Percentiles rank a stretch among this genome's conserved stretches.
phyloP scores from a whole-genome alignment of 2,797 vertebrate species.

The Myotis vivesi region DNA sequence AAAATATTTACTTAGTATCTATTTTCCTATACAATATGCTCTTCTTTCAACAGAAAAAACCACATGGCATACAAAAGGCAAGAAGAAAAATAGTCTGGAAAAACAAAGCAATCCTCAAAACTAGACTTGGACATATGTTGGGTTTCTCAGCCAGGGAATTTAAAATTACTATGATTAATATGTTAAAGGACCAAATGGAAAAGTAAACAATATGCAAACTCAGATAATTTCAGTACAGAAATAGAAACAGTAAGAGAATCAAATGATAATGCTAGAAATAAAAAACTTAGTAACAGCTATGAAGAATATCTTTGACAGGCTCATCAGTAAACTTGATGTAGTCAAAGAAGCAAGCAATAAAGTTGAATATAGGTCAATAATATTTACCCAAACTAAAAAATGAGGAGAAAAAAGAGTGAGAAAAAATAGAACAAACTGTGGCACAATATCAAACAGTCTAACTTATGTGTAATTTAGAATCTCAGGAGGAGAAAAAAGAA shows the following conservation, averaged over 20 bases:
- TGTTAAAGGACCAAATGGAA: background rate
- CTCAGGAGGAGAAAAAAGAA: background rate
- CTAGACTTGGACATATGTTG: background rate
- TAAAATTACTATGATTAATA: background rate
- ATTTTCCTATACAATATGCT: background rate
- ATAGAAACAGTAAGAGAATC: background rate
- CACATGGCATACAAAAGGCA: background rate
- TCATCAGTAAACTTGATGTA: background rate
- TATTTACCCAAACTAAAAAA: background rate
- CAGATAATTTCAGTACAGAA: background rate
- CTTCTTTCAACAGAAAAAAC: background rate
- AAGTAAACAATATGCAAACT: background rate
- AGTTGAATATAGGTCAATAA: background rate
- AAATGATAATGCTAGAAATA: background rate
- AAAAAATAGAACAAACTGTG: background rate
- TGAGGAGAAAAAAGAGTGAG: background rate
- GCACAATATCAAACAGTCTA: background rate
- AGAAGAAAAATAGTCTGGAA: background rate
- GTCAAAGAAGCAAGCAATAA: background rate
- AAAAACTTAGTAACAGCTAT: background rate
- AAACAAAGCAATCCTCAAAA: background rate
- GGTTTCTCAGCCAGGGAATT: background rate
- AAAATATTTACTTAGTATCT: background rate
- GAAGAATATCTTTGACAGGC: background rate
- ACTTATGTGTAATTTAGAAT: background rate